These are phyloP conservation scores for Erythrolamprus reginae DNA, from an alignment of 2,113 vertebrate species.

Conservation along the genomic window DNA sequence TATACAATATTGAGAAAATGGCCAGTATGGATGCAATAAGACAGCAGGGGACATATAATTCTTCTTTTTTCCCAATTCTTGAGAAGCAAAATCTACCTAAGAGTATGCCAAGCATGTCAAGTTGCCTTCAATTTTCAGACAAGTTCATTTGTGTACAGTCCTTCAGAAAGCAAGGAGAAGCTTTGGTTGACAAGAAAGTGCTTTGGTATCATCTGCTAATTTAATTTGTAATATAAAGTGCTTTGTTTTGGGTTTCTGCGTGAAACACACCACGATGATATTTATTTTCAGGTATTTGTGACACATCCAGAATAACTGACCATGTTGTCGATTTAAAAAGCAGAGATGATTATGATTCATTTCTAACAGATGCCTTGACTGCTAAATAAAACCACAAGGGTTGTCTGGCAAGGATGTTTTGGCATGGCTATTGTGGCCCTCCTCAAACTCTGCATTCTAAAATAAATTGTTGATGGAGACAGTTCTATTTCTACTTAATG, in stretches of 20 bases:
- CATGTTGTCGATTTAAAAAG: background rate
- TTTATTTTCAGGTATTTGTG: background rate
- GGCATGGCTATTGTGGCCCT: background rate
- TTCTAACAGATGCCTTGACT: background rate
- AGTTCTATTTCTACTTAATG: background rate
- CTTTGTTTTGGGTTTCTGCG: background rate
- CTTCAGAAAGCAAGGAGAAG: background rate
- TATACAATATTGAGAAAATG: background rate
- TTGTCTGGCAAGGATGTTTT: background rate
- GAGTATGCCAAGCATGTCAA: no score
- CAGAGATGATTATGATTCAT: background rate
- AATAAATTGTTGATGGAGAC: background rate
- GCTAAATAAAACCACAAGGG: background rate
- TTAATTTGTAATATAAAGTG: no score
- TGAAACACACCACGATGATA: background rate
- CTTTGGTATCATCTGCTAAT: background rate
- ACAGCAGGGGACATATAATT: background rate
- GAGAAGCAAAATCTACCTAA: background rate
- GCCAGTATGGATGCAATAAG: background rate
- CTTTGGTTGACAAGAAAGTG: background rate
- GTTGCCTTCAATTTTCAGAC: background rate
- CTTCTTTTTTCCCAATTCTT: background rate
- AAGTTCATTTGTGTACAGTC: background rate
- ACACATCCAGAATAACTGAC: background rate
- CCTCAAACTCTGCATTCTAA: background rate